A percentile compares a stretch with the other conserved stretches of the same genome.
Evolutionary conservation across 2,797 vertebrate species (phyloP).

Genomic region (Tarsius wallacei): DNA sequence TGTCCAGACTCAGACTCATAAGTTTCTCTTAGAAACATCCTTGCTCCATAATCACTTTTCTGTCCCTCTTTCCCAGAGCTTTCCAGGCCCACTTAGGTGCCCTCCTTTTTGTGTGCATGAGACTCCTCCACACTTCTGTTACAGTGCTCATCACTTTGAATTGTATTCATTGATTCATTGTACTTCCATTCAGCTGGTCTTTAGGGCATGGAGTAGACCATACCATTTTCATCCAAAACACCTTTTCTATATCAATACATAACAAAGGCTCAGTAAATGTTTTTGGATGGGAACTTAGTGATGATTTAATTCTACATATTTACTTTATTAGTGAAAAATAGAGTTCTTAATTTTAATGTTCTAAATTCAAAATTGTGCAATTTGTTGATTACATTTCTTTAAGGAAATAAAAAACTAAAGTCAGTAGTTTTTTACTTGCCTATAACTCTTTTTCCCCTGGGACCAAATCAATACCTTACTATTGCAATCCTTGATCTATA

Average conservation of each 20-base stretch:
- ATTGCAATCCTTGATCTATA: neutral
- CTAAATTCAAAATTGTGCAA: conserved; percentile 38
- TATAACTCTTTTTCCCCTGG: neutral
- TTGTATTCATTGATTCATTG: neutral
- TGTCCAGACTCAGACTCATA: neutral
- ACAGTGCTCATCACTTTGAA: neutral
- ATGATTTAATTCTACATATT: neutral
- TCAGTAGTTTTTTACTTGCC: neutral
- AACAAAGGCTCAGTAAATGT: neutral
- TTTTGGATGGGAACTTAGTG: neutral
- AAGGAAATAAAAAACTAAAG: neutral
- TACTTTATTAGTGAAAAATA: conserved; percentile 43
- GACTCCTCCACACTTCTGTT: neutral
- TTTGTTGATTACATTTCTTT: conserved; percentile 19
- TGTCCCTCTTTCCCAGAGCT: neutral
- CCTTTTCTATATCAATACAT: neutral
- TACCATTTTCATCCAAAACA: neutral
- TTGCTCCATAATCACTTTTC: neutral
- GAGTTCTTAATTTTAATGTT: conserved; percentile 31
- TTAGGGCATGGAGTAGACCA: neutral
- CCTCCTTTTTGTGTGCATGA: neutral
- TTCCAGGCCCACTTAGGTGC: neutral
- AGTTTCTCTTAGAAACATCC: neutral
- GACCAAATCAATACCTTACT: neutral
- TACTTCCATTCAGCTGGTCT: neutral